Percentiles rank a stretch among this genome's conserved stretches.
Conservation (phyloP, 1,140 invertebrate species). For the Drosophila varians region DNA sequence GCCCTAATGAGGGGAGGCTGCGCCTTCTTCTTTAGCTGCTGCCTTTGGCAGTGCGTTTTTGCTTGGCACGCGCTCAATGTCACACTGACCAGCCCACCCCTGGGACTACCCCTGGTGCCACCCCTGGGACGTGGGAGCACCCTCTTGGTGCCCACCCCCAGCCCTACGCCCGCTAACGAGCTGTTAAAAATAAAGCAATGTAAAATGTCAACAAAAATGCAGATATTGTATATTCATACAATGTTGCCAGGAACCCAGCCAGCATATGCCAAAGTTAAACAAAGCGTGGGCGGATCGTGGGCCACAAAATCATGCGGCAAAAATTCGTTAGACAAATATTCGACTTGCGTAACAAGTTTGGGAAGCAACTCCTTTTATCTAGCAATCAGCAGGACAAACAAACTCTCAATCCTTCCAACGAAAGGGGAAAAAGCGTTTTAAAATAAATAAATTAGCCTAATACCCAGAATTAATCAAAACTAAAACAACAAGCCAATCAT, state of each 20-base stretch:
- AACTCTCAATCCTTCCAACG: not conserved
- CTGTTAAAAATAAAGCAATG: conserved; percentile 65
- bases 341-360: conserved; percentile 1
- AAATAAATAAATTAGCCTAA: conserved; percentile 76
- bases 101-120: not conserved
- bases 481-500: conserved; percentile 46
- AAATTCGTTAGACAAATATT: conserved; percentile 36
- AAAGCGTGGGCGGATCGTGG: conserved; percentile 33
- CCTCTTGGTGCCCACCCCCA: conserved; percentile 1
- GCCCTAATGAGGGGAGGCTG: conserved; percentile 42
- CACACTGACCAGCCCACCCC: conserved; percentile 28
- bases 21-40: not conserved
- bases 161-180: conserved; percentile 51
- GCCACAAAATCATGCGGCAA: conserved; percentile 25
- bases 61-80: conserved; percentile 66
- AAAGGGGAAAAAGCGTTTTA: conserved; percentile 47
- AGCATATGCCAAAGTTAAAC: conserved; percentile 36
- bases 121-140: not conserved
- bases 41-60: conserved; percentile 38
- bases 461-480: conserved; percentile 65
- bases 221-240: conserved; percentile 53
- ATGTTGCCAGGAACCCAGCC: conserved; percentile 32
- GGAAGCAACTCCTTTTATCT: conserved; percentile 23
- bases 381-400: conserved; percentile 9
- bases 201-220: conserved; percentile 56